Base-by-base conservation (phyloP, 1,140 invertebrate species). In the Coelopa frigida region DNA sequence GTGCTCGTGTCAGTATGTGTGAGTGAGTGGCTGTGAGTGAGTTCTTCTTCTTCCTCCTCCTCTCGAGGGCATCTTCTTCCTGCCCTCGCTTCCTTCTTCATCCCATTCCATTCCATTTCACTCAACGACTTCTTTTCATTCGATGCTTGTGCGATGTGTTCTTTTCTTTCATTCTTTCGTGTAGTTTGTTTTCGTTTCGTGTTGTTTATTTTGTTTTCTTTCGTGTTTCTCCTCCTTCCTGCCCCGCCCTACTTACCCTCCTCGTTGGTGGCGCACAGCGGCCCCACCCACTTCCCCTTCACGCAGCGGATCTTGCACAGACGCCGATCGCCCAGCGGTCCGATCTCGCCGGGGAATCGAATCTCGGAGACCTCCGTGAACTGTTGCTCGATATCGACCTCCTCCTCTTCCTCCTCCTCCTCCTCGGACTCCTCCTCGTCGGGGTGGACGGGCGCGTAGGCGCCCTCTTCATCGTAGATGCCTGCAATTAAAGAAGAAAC, bases 221-320 rank as follows among this genome's bases (percentile, higher is more conserved):
- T n/a, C n/a, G n/a, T n/a, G n/a, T n/a, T n/a, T n/a, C n/a, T n/a
- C n/a, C n/a, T n/a, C n/a, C n/a, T n/a, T n/a, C n/a, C n/a, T n/a
- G n/a, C n/a, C n/a, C n/a, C n/a, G n/a, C n/a, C n/a, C n/a, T n/a
- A 66, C 62, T 67, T 69, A 69, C 66, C 66, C 62, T 70, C 74
- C 66, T 68, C 73, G 49, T 59, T 72, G 58, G 64, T 72, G 41
- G 75, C 75, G 57, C 82, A 84, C 15, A 84, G 61, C 18, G 85
- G 85, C 11, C 85, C 85, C 31, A 86, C 81, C 85, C 85, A 87
- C 56, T 83, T 79, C 32, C 84, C 84, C 54, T 81, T 81, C 33
- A 87, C 78, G 56, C 85, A 87, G 67, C 86, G 85, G 42, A 88
- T 84, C 65, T 87, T 88, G 66, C 85, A 88, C 3, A 85, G 74